Evolutionary conservation across 2,888 invertebrate genomes (phyloP), one percentile per base, ranked within the genome.

Genomic region (Hypolimnas misippus): DNA sequence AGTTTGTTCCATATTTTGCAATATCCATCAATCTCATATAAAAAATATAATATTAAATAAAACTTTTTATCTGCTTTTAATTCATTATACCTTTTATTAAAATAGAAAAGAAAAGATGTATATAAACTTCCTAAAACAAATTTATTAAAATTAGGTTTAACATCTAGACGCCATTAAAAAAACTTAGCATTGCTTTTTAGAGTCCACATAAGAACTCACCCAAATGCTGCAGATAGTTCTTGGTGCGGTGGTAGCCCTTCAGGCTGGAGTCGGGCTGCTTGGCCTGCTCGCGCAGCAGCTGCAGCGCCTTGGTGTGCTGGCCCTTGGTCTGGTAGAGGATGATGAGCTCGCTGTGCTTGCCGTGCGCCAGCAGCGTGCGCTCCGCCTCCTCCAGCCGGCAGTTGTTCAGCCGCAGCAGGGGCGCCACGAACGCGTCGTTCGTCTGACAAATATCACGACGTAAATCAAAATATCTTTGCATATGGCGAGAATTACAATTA

Each of bases 331-430:
- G 97, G 84, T 99, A 99, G 33, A 99, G 92, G 76, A 99, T 98
- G 70, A 99, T 98, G 0, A 99, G 93, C 82, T 99, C 99, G 68
- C 96, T 96, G 78, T 96, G 96, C 83, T 98, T 99, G 57, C 97
- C 95, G 82, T 97, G 95, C 77, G 96, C 96, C 69, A 96, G 94
- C 35, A 99, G 89, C 0, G 97, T 97, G 76, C 95, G 95, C 80
- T 99, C 99, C 0, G 98, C 96, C 88, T 99, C 99, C 58, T 97
- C 97, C 17, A 99, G 87, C 71, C 98, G 97, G 77, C 99, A 99
- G 80, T 97, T 96, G 85, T 99, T 97, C 16, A 98, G 90, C 1
- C 99, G 94, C 25, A 99, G 90, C 12, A 99, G 89, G 0, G 98
- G 97, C 0, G 98, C 98, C 1, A 99, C 97, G 56, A 98, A 92